Conservation (phyloP, 2,888 invertebrate genomes). For the Tryphoninae sp. region DNA sequence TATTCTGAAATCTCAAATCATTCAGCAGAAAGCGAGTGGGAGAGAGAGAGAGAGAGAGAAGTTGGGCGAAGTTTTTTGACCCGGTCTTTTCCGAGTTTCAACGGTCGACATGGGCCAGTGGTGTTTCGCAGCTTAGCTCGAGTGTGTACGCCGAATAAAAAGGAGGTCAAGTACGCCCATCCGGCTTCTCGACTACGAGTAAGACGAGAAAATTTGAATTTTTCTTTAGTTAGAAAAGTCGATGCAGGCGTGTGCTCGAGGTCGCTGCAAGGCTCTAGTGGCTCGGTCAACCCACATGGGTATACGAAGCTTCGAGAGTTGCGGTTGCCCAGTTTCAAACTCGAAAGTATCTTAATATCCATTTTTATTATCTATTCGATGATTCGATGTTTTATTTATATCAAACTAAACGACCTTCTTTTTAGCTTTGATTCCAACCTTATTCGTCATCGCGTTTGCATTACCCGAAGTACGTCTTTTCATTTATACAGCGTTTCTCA, state of each 20-base stretch:
- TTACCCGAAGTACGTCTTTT: too few relatives aligned
- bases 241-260: background rate
- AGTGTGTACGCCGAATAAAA: slow-evolving; percentile 35
- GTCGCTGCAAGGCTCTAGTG: background rate
- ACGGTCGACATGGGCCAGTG: slow-evolving; percentile 17
- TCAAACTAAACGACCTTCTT: too few relatives aligned
- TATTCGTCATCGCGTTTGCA: too few relatives aligned
- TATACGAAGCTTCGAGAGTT: too few relatives aligned
- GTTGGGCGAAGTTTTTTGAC: background rate
- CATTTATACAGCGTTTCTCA: too few relatives aligned
- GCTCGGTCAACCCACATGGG: background rate
- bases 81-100: slow-evolving; percentile 18
- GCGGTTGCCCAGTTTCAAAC: too few relatives aligned
- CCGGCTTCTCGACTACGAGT: background rate
- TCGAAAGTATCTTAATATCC: too few relatives aligned
- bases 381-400: too few relatives aligned
- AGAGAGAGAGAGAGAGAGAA: too few relatives aligned
- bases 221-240: slow-evolving; percentile 4
- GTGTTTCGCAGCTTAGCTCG: slow-evolving; percentile 16
- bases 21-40: background rate
- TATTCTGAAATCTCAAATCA: background rate
- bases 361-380: too few relatives aligned
- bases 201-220: slow-evolving; percentile 19
- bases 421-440: too few relatives aligned
- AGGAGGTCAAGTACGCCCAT: slow-evolving; percentile 37